Conservation (phyloP, 2,888 invertebrate species). For the Synergus umbraculus region DNA sequence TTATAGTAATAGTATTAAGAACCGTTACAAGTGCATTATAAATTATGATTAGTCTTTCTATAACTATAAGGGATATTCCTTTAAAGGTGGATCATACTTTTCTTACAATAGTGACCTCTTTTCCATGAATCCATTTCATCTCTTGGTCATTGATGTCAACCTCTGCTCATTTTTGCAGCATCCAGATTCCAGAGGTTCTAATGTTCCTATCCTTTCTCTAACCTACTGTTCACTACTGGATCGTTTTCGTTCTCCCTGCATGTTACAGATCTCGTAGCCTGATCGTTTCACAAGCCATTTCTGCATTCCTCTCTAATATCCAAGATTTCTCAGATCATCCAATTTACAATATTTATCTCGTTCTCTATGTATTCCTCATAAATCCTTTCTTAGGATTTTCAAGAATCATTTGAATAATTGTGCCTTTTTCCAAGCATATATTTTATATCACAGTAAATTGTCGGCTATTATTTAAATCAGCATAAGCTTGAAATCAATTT, state of each 20-base stretch:
- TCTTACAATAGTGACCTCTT: slow-evolving; percentile 23
- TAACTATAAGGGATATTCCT: slow-evolving; percentile 7
- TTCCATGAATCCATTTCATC: slow-evolving; percentile 32
- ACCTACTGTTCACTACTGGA: slow-evolving; percentile 34
- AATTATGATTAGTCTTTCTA: neutral
- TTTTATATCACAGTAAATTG: neutral
- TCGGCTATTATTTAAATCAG: neutral
- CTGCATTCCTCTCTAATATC: slow-evolving; percentile 22
- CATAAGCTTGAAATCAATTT: no score
- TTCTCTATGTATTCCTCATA: neutral
- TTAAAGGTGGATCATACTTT: slow-evolving; percentile 3
- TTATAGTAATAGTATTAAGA: neutral
- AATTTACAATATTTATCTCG: slow-evolving; percentile 13
- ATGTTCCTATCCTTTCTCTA: slow-evolving; percentile 38
- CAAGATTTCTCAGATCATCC: slow-evolving; percentile 1
- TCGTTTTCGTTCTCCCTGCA: slow-evolving; percentile 33
- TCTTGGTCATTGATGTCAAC: slow-evolving; percentile 38
- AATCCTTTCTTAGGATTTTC: neutral
- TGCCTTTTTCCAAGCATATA: neutral
- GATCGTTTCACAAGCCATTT: slow-evolving; percentile 15
- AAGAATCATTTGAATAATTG: neutral
- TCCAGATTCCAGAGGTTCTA: slow-evolving; percentile 23
- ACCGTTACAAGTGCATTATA: neutral
- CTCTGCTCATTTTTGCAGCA: slow-evolving; percentile 36
- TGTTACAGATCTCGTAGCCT: slow-evolving; percentile 6